Percentiles rank a stretch among this genome's conserved stretches.
phyloP scores from a whole-genome alignment of 2,113 vertebrate genomes.

The Ctenomys sociabilis region DNA sequence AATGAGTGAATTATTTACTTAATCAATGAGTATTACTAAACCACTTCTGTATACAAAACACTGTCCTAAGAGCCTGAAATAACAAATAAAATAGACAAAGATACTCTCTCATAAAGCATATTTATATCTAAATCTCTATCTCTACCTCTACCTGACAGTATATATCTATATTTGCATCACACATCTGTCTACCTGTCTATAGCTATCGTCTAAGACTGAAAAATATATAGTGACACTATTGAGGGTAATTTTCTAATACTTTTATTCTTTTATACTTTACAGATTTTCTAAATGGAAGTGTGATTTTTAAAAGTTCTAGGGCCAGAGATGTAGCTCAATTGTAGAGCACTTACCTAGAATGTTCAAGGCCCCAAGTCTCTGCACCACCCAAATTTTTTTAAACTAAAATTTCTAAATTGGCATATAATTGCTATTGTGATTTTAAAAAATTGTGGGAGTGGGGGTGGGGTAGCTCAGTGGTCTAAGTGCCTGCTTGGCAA shows the following conservation, averaged over 20 bases:
- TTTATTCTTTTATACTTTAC: neutral
- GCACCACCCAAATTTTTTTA: neutral
- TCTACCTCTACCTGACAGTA: neutral
- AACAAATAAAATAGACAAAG: conserved; percentile 17
- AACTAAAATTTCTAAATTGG: neutral
- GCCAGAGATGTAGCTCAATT: neutral
- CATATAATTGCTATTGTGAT: neutral
- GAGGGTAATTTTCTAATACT: neutral
- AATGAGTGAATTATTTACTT: conserved; percentile 20
- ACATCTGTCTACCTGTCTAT: neutral
- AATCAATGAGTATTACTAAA: neutral
- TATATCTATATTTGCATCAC: neutral
- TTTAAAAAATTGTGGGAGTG: no score
- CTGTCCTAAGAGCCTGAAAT: conserved; percentile 9
- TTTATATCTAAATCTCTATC: neutral
- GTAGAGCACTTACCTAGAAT: neutral
- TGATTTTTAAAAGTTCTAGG: neutral
- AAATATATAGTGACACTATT: neutral
- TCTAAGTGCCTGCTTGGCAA: no score
- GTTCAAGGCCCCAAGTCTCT: neutral
- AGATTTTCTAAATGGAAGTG: neutral
- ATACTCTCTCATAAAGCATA: neutral
- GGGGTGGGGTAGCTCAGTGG: no score
- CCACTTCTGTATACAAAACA: neutral
- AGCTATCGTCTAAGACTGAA: neutral